Percentiles rank a stretch among this genome's conserved stretches.
Conservation (phyloP, 2,113 vertebrate genomes). For the Rhizomys pruinosus region DNA sequence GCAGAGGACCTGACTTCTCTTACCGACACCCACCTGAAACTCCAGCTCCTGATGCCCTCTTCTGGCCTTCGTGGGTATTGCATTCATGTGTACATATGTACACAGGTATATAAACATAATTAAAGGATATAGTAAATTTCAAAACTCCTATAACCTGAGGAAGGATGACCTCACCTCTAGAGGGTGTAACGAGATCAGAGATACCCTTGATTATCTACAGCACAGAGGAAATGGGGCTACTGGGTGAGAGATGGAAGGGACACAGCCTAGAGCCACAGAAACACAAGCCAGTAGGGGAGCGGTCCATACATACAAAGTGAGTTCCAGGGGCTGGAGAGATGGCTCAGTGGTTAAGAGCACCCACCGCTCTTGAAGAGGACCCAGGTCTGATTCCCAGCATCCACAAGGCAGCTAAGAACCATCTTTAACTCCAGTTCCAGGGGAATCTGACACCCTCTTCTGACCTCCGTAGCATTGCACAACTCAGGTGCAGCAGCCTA, state of each 20-base stretch:
- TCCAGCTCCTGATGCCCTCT: background rate
- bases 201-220: background rate
- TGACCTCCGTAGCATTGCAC: no score
- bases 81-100: background rate
- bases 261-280: background rate
- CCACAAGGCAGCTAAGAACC: no score
- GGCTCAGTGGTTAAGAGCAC: no score
- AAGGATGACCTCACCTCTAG: background rate
- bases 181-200: background rate
- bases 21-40: background rate
- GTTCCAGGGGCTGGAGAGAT: no score
- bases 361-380: no score
- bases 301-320: background rate
- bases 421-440: no score
- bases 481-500: no score
- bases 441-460: no score
- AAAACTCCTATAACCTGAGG: background rate
- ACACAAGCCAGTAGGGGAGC: background rate
- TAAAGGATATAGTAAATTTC: background rate
- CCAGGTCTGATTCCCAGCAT: no score
- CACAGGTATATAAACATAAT: no score
- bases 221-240: fast-evolving
- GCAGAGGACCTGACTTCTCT: no score
- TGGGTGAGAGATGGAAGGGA: background rate
- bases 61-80: background rate